Evolutionary conservation across 2,888 invertebrate genomes (phyloP).

Genomic region (Dicyrtoma fusca): DNA sequence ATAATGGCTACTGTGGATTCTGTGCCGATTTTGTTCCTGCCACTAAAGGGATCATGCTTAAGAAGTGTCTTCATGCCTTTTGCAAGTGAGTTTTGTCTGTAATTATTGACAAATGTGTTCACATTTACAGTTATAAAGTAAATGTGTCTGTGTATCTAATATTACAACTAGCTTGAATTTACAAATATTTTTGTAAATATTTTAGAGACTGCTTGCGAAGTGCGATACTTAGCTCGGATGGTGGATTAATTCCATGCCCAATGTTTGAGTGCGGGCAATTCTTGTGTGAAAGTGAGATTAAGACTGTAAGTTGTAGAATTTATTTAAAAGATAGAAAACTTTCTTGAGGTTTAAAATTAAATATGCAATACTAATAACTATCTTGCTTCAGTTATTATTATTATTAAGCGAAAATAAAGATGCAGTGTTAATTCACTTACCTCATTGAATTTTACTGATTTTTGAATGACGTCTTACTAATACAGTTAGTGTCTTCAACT

Average conservation of each 20-base stretch:
- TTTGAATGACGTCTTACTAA: neutral
- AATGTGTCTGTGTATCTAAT: neutral
- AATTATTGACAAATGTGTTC: neutral
- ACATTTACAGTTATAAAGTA: too few species aligned
- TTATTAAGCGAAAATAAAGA: too few species aligned
- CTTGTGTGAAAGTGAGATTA: neutral
- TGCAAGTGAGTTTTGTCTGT: neutral
- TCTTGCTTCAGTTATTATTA: too few species aligned
- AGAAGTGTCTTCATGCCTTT: neutral
- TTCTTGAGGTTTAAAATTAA: too few species aligned
- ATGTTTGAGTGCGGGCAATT: neutral
- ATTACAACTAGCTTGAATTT: neutral
- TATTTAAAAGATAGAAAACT: too few species aligned
- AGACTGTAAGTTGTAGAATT: constrained; percentile 7
- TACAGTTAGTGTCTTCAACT: neutral
- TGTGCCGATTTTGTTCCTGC: neutral
- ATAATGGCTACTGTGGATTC: neutral
- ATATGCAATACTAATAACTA: neutral
- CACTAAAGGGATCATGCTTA: neutral
- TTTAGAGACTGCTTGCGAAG: neutral
- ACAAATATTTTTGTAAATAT: neutral
- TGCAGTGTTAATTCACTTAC: neutral
- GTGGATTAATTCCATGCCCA: constrained; percentile 9
- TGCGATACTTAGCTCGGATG: neutral
- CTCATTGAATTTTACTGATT: neutral